phyloP scores from a whole-genome alignment of 1,140 invertebrate species.

The Drosophila mauritiana region DNA sequence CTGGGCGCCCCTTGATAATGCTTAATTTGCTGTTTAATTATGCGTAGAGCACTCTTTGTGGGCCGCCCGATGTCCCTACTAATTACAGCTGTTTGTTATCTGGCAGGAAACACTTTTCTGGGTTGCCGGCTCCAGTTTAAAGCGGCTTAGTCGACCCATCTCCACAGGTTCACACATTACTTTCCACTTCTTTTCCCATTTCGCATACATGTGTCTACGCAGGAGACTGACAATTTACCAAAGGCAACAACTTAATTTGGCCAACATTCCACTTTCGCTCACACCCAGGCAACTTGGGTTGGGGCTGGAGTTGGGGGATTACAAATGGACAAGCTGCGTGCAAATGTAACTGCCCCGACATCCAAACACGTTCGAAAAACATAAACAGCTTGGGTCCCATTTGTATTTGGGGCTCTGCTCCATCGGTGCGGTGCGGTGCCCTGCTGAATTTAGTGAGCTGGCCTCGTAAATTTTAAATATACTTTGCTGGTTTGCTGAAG shows the following conservation, averaged over 20 bases:
- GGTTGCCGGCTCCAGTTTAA: slow-evolving; percentile 38
- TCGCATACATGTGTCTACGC: slow-evolving; percentile 9
- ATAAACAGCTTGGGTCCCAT: slow-evolving; percentile 68
- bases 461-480: slow-evolving; percentile 71
- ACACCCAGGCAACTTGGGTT: neutral
- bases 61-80: slow-evolving; percentile 43
- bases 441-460: slow-evolving; percentile 48
- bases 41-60: slow-evolving; percentile 63
- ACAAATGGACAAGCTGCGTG: slow-evolving; percentile 58
- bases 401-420: slow-evolving; percentile 31
- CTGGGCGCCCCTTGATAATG: slow-evolving; percentile 52
- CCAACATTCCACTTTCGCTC: slow-evolving; percentile 41
- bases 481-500: slow-evolving; percentile 3
- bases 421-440: neutral
- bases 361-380: slow-evolving; percentile 70
- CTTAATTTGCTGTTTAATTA: slow-evolving; percentile 78
- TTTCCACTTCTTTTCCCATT: slow-evolving; percentile 25
- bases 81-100: slow-evolving; percentile 76
- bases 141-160: slow-evolving; percentile 42
- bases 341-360: slow-evolving; percentile 49
- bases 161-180: slow-evolving; percentile 41
- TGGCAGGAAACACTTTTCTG: slow-evolving; percentile 30
- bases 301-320: neutral
- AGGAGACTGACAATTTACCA: slow-evolving; percentile 66
- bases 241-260: slow-evolving; percentile 72